Evolutionary conservation across 2,113 vertebrate species (phyloP), one percentile per base, ranked within the genome.

Genomic region (Zeus faber): DNA sequence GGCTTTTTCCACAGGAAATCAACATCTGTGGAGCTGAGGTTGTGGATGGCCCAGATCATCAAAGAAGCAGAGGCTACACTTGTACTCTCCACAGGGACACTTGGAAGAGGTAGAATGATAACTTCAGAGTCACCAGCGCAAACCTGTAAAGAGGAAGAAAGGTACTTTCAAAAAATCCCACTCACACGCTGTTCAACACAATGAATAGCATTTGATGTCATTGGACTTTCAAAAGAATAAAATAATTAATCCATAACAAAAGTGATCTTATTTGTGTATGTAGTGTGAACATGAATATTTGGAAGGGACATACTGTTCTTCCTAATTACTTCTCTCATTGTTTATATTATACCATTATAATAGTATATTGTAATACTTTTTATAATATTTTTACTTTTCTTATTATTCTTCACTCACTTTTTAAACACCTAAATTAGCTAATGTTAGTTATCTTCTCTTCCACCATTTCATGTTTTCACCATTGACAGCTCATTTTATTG

Each of bases 71-170:
- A 43, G 40, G 40, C 40, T 18, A 16, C 40, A 43, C 16, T 43
- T 43, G 40, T 43, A 43, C 40, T 43, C 40, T 16, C 40, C 40
- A 45, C 18, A 16, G 18, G 43, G 43, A 45, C 18, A 18, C 17
- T 18, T 9, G 17, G 4, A 45, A 20, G 11, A 45, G 43, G 43
- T 21, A 21, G 43, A 45, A 5, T 6, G 43, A 45, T 45, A 13
- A 45, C 20, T 43, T 16, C 40, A 43, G 40, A 43, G 9, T 43
- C 40, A 43, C 40, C 40, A 43, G 40, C 17, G 35, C 13, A 43
- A 43, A 43, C 40, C 40, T 43, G 40, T 43, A 43, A 18, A 43
- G n/a, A n/a, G n/a, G n/a, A n/a, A n/a, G n/a, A n/a, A n/a, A n/a
- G n/a, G n/a, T n/a, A n/a, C n/a, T n/a, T n/a, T n/a, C n/a, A 13